A percentile compares a stretch with the other conserved stretches of the same genome.
Evolutionary conservation across 1,140 invertebrate genomes (phyloP).

Genomic region (Bombus confusus): DNA sequence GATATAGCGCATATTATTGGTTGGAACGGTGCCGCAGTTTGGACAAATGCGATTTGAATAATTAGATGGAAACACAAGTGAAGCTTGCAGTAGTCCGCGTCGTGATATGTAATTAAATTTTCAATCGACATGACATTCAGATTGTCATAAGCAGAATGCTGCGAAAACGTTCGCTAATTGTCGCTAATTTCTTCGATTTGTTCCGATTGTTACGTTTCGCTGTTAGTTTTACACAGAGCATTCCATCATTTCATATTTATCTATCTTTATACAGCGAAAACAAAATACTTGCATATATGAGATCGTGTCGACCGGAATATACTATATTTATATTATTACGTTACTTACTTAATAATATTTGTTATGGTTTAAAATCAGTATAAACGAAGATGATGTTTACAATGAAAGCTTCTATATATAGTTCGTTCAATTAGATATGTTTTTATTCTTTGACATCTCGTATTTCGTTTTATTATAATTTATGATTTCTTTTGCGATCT

Average conservation of each 20-base stretch:
- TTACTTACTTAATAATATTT: not conserved
- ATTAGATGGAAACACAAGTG: constrained; percentile 24
- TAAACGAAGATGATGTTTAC: too few species aligned
- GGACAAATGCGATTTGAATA: constrained; percentile 37
- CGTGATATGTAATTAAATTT: constrained; percentile 19
- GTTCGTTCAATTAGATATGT: not conserved
- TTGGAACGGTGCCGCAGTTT: not conserved
- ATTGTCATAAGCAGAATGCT: constrained; percentile 11
- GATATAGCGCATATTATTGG: not conserved
- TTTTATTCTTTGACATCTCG: not conserved
- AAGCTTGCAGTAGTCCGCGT: not conserved
- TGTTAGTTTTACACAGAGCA: not conserved
- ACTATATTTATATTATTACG: not conserved
- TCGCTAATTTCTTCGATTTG: constrained; percentile 16
- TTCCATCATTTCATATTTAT: not conserved
- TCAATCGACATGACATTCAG: not conserved
- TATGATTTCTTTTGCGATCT: not conserved
- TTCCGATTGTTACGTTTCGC: not conserved
- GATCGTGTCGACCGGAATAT: not conserved
- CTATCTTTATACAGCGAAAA: not conserved
- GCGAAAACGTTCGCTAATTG: constrained; percentile 7
- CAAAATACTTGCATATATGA: not conserved
- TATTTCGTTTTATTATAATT: not conserved
- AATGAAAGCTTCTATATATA: too few species aligned
- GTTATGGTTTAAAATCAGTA: too few species aligned